Base-by-base conservation (phyloP, 2,797 vertebrate species). In the Meda fulgida region DNA sequence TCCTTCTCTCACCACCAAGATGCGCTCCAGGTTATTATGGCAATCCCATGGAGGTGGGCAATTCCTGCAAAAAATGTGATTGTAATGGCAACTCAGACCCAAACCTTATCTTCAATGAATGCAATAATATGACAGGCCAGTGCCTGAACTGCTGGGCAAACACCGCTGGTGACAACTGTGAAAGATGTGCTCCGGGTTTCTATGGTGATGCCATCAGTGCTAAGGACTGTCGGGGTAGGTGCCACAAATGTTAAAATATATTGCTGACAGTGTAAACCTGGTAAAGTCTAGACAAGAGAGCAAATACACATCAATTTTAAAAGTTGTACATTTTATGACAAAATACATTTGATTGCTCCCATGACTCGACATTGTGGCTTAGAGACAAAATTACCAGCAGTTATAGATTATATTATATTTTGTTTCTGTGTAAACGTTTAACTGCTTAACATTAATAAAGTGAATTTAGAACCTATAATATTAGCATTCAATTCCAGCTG, bases 41-140 rank as follows among this genome's bases (percentile, higher is more conserved):
- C 87, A 99, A 97, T 93, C 98, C 98, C 1, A 94, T 97, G 91
- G 89, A 89, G 2, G 89, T 96, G 6, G 97, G 97, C 86, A 95
- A 94, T 87, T 95, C 94, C 86, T 99, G 98, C 84, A 96, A 94
- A 92, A 96, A 96, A 92, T 99, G 98, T 8, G 94, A 99, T 91
- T 99, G 98, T 90, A 99, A 96, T 3, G 96, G 97, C 69, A 99
- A 99, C 93, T 97, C 98, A 0, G 98, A 99, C 92, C 98, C 98
- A 46, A 99, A 99, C 91, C 90, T 98, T 86, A 98, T 99, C 91
- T 96, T 99, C 90, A 97, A 95, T 34, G 97, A 99, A 87, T 99
- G 98, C 77, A 96, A 99, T 92, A 98, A 99, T 70, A 90, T 96
- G 87, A 99, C 97, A 0, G 98, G 98, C 43, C 94, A 96, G 88